A percentile compares a stretch with the other conserved stretches of the same genome.
Evolutionary conservation across 1,140 invertebrate species (phyloP).

Genomic region (Brachionus koreanus): DNA sequence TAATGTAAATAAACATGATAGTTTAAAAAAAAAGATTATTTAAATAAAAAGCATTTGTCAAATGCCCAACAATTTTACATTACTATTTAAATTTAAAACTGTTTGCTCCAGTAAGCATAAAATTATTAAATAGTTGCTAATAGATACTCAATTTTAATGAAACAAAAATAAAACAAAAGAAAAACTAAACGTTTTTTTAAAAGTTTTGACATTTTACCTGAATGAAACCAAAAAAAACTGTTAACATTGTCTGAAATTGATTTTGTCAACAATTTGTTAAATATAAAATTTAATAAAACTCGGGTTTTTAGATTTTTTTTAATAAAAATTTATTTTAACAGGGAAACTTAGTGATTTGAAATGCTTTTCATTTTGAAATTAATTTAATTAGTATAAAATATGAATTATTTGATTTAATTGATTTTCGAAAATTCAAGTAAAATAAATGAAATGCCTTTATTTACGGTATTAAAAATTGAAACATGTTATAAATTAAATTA

Average conservation of each 20-base stretch:
- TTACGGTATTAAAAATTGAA: too few species aligned
- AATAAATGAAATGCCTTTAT: too few species aligned
- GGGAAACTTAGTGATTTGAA: neutral
- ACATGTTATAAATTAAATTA: too few species aligned
- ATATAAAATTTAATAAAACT: neutral
- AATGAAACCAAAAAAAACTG: neutral
- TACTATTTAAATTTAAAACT: neutral
- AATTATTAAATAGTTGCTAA: constrained; percentile 23
- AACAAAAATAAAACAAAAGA: neutral
- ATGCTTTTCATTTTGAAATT: neutral
- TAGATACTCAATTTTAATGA: constrained; percentile 17
- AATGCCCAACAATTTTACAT: neutral
- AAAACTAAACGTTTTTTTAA: neutral
- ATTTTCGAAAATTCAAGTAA: neutral
- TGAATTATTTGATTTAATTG: neutral
- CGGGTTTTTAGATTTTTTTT: too few species aligned
- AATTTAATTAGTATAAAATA: neutral
- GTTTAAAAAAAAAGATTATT: neutral
- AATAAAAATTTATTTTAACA: neutral
- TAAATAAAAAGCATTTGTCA: neutral
- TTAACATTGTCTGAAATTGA: neutral
- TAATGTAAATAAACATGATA: constrained; percentile 8
- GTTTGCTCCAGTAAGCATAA: neutral
- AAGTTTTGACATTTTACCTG: neutral
- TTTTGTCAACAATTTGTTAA: neutral